Evolutionary conservation across 2,797 vertebrate genomes (phyloP).

Genomic region (Valencia hispanica): DNA sequence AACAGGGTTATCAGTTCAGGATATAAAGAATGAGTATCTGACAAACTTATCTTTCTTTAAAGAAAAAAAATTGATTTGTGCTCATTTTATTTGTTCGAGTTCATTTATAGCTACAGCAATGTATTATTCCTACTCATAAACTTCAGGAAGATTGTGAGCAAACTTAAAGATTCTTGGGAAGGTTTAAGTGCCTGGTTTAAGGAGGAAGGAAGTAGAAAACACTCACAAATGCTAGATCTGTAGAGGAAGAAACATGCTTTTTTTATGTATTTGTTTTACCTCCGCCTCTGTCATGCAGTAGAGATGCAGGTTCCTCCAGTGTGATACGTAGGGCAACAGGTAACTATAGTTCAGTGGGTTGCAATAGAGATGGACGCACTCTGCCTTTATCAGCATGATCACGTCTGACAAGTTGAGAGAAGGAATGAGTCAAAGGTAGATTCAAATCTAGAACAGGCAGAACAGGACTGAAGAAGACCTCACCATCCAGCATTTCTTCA

Average conservation of each 20-base stretch:
- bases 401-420: slow-evolving; percentile 82
- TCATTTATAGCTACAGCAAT: not conserved
- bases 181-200: not conserved
- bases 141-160: not conserved
- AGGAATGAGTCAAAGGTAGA: slow-evolving; percentile 1
- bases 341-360: slow-evolving; percentile 94
- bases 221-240: not conserved
- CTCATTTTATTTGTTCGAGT: not conserved
- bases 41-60: not conserved
- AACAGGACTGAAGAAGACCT: slow-evolving; percentile 37
- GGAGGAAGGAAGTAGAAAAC: not conserved
- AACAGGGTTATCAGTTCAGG: too few species aligned
- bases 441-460: not conserved
- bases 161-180: not conserved
- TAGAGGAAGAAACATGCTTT: not conserved
- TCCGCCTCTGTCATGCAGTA: slow-evolving; percentile 95
- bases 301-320: slow-evolving; percentile 96
- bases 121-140: not conserved
- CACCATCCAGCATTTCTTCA: slow-evolving; percentile 96
- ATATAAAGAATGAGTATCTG: not conserved
- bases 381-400: slow-evolving; percentile 92
- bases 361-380: slow-evolving; percentile 96
- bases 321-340: slow-evolving; percentile 90
- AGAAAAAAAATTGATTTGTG: too few species aligned
- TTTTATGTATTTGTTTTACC: slow-evolving; percentile 79